Conservation (phyloP, 37 sponge, comb jelly and placozoan species). For the Chondrilla cf. caribensis region DNA sequence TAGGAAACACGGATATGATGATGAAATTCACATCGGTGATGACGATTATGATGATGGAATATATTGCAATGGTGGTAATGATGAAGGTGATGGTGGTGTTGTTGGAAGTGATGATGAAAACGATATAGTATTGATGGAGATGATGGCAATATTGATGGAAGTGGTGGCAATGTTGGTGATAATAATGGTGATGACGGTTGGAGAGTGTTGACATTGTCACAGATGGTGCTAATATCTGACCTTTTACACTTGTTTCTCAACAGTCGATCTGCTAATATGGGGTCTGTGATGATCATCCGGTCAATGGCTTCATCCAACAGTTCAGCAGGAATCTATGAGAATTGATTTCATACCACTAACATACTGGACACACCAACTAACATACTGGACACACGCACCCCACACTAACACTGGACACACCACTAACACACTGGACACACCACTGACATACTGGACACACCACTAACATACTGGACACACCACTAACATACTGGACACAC, state of each 20-base stretch:
- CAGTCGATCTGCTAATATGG: constrained; percentile 59
- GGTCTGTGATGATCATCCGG: constrained; percentile 46
- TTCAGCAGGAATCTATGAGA: constrained; percentile 55
- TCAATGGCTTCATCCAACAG: constrained; percentile 47
- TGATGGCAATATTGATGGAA: too few species aligned
- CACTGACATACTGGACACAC: background rate
- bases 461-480: background rate
- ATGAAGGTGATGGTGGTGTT: too few species aligned
- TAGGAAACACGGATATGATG: background rate
- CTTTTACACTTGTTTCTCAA: constrained; percentile 52
- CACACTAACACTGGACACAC: background rate
- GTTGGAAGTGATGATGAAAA: too few species aligned
- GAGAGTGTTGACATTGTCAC: too few species aligned
- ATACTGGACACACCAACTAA: too few species aligned
- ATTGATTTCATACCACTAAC: background rate
- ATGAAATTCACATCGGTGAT: background rate
- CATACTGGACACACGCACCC: background rate
- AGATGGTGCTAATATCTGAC: constrained; percentile 4
- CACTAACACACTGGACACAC: too few species aligned
- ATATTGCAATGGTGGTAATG: too few species aligned
- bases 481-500: background rate
- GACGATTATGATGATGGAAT: too few species aligned
- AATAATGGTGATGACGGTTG: too few species aligned
- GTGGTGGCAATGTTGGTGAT: too few species aligned
- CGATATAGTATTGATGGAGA: too few species aligned